Conservation (phyloP, 2,888 invertebrate species). For the Coenonympha arcania region DNA sequence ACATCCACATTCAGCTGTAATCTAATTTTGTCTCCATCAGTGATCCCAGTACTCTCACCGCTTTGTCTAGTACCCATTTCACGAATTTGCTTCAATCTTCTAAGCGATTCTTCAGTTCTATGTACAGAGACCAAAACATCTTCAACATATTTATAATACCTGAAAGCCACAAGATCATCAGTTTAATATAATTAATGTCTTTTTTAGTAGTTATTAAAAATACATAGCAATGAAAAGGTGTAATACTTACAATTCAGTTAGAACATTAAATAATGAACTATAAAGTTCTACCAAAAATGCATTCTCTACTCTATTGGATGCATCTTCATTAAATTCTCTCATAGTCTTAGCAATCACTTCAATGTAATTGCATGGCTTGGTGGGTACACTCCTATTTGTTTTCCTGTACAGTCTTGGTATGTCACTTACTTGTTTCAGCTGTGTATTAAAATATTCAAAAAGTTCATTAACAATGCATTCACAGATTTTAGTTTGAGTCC, state of each 20-base stretch:
- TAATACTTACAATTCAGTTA: conserved; percentile 74
- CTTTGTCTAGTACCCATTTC: conserved; percentile 70
- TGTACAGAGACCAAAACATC: conserved; percentile 95
- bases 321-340: conserved; percentile 72
- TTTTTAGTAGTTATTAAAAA: no score
- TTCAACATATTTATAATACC: conserved; percentile 82
- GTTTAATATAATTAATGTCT: background rate
- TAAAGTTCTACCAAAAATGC: conserved; percentile 50
- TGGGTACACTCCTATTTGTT: conserved; percentile 91
- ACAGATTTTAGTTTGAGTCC: conserved; percentile 46
- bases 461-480: conserved; percentile 61
- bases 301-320: conserved; percentile 51
- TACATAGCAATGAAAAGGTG: background rate
- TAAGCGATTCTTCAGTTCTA: conserved; percentile 95
- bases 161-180: conserved; percentile 34
- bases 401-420: conserved; percentile 94
- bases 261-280: conserved; percentile 60
- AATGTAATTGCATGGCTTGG: conserved; percentile 86
- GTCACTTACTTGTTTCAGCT: conserved; percentile 88
- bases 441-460: conserved; percentile 64
- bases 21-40: conserved; percentile 95
- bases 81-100: conserved; percentile 88
- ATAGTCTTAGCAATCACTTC: conserved; percentile 77
- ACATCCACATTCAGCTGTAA: conserved; percentile 92
- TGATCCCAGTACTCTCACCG: conserved; percentile 75